Evolutionary conservation across 2,888 invertebrate species (phyloP), one percentile per base, ranked within the genome.

Genomic region (Clistopyga incitator): DNA sequence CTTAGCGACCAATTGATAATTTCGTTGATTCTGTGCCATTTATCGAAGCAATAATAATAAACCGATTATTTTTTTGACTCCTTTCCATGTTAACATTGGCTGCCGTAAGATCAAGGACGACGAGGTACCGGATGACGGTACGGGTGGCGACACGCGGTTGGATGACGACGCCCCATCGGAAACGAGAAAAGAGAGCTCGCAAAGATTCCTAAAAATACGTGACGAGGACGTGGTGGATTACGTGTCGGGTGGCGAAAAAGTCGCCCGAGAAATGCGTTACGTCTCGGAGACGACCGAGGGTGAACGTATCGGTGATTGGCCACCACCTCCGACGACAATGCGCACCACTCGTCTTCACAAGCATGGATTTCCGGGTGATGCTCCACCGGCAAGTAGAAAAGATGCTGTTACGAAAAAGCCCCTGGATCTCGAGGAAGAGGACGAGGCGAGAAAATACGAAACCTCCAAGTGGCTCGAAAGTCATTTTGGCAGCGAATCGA

Each of bases 401-500:
- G 97, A 98, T 93, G 97, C 96, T 4, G 94, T 97, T 89, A 96
- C 97, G 52, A 96, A 96, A 91, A 96, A 96, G 76, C 97, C 98
- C 0, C 93, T 97, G 85, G 97, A 98, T 93, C 96, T 97, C 89
- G 97, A 97, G 91, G 96, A 97, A 90, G 98, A 98, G 92, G 98
- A 98, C 93, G 97, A 97, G 92, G 97, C 97, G 6, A 95, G 98
- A 82, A 98, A 98, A 93, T 96, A 96, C 86, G 98, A 98, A 94
- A 98, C 98, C 0, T 97, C 97, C 85, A 97, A 97, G 94, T 98
- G 98, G 98, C 94, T 98, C 75, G 98, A 98, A 90, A 97, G 97
- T 90, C 98, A 98, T 92, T 98, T 98, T 91, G 98, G 98, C 71
- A 97, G 97, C 91, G 97, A 97, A 85, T 97, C 97, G 1, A 95